phyloP scores from a whole-genome alignment of 2,797 vertebrate species.

The Sylvia borin region DNA sequence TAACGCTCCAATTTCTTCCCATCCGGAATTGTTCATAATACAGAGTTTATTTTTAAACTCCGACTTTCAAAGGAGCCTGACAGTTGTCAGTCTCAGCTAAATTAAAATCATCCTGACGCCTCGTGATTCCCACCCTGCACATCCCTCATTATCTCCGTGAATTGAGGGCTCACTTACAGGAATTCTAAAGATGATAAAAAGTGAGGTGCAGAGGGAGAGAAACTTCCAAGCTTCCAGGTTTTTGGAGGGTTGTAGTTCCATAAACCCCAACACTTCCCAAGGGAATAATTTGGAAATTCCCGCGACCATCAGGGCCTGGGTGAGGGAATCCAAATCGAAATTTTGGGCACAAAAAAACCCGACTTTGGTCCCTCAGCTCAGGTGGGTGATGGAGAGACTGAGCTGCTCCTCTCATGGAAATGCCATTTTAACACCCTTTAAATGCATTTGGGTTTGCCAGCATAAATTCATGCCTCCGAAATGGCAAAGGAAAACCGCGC shows the following conservation, averaged over 20 bases:
- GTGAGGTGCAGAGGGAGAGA: background rate
- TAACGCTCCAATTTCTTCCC: background rate
- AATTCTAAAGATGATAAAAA: background rate
- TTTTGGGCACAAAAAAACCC: background rate
- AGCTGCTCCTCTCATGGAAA: background rate
- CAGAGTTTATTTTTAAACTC: constrained; percentile 7
- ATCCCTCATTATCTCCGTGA: background rate
- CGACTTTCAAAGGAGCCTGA: background rate
- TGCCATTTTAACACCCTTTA: background rate
- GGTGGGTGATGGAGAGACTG: background rate
- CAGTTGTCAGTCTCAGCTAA: constrained; percentile 26
- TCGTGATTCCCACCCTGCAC: background rate
- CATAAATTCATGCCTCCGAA: background rate
- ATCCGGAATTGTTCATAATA: background rate
- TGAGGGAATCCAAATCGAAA: background rate
- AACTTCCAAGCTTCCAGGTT: background rate
- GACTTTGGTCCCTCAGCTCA: background rate
- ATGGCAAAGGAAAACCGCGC: background rate
- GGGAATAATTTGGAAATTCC: background rate
- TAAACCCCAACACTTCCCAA: background rate
- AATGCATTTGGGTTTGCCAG: background rate
- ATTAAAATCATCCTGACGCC: constrained; percentile 21
- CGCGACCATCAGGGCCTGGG: background rate
- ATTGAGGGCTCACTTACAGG: background rate
- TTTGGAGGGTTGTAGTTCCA: background rate